A percentile compares a stretch with the other conserved stretches of the same genome.
phyloP scores from a whole-genome alignment of 2,888 invertebrate species.

The Sesamia inferens region DNA sequence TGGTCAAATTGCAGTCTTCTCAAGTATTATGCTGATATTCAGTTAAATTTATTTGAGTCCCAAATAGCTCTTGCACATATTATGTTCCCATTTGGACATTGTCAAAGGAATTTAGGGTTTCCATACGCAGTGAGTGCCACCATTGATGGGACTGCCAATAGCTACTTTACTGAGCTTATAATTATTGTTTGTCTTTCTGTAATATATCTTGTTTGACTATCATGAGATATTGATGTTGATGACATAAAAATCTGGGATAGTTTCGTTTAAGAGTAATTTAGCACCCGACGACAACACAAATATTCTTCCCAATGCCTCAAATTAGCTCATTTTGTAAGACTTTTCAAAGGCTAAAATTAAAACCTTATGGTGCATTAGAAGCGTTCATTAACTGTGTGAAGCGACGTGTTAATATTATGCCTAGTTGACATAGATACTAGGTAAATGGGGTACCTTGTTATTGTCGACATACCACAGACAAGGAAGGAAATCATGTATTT shows the following conservation, averaged over 20 bases:
- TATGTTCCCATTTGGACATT: neutral
- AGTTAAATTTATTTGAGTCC: neutral
- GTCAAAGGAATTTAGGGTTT: neutral
- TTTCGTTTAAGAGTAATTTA: neutral
- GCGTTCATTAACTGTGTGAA: neutral
- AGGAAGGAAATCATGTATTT: slow-evolving; percentile 38
- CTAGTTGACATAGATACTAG: neutral
- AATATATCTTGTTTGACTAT: neutral
- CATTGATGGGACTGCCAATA: neutral
- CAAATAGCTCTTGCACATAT: neutral
- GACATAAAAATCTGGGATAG: too few species aligned
- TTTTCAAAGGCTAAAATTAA: neutral
- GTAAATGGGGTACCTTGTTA: too few species aligned
- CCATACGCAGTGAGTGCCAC: neutral
- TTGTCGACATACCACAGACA: neutral
- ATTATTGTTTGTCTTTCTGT: neutral
- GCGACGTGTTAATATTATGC: neutral
- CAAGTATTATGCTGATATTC: neutral
- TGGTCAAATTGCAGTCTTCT: neutral
- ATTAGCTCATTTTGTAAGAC: neutral
- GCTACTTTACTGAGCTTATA: neutral
- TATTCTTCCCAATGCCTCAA: neutral
- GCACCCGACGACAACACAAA: neutral
- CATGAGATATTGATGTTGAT: too few species aligned
- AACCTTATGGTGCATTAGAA: neutral